Percentiles rank a stretch among this genome's conserved stretches.
Conservation (phyloP, 1,140 invertebrate genomes). For the Drosophila baimaii region DNA sequence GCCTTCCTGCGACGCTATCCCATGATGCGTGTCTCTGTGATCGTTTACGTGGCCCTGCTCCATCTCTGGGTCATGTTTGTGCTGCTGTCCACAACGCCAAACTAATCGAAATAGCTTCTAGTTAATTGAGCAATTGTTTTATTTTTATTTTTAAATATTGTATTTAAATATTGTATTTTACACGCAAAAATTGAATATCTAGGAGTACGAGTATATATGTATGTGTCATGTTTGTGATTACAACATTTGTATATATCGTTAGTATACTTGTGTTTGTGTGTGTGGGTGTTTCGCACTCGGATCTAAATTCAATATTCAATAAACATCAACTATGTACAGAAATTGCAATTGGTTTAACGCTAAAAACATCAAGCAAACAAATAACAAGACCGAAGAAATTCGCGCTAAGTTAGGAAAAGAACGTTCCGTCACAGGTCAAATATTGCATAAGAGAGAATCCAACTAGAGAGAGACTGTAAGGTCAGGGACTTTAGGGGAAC, state of each 20-base stretch:
- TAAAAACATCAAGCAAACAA: conserved; percentile 69
- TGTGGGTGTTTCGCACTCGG: conserved; percentile 30
- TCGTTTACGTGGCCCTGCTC: conserved; percentile 86
- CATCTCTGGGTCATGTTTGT: conserved; percentile 84
- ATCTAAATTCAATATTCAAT: conserved; percentile 73
- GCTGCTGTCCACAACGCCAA: conserved; percentile 77
- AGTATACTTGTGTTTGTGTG: conserved; percentile 32
- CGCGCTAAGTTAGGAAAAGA: conserved; percentile 41
- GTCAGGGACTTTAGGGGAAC: too few relatives aligned
- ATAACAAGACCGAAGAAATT: conserved; percentile 66
- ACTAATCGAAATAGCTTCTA: conserved; percentile 43
- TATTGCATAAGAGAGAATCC: conserved; percentile 71
- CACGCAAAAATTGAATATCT: conserved; percentile 56
- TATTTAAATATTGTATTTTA: conserved; percentile 60
- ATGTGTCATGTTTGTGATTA: conserved; percentile 35
- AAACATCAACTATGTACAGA: conserved; percentile 75
- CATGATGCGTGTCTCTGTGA: conserved; percentile 90
- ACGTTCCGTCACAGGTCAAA: conserved; percentile 62
- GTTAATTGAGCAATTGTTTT: conserved; percentile 62
- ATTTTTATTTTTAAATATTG: conserved; percentile 55
- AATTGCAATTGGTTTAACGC: conserved; percentile 55
- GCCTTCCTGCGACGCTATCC: conserved; percentile 92
- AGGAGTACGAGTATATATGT: conserved; percentile 41
- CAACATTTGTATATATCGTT: conserved; percentile 41
- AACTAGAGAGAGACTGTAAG: conserved; percentile 48